Percentiles rank a stretch among this genome's conserved stretches.
Conservation (phyloP, 2,888 invertebrate species). For the Metopia argyrocephala region DNA sequence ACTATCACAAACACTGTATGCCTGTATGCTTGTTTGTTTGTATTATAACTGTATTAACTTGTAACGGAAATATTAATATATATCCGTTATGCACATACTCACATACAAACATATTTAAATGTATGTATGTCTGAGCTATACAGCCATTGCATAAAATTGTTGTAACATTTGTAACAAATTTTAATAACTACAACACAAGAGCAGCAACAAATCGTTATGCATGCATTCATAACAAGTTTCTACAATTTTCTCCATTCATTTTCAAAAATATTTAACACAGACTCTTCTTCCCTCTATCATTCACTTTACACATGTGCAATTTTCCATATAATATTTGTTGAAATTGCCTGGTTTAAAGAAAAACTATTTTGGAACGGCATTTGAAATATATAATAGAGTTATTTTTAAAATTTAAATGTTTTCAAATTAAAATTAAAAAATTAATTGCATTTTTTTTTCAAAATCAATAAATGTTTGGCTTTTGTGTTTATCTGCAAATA, state of each 20-base stretch:
- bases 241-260: not conserved
- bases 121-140: conserved; percentile 9
- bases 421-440: too few relatives aligned
- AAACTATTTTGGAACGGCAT: too few relatives aligned
- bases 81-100: conserved; percentile 50
- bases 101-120: conserved; percentile 21
- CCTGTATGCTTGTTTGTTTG: not conserved
- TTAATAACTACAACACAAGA: too few relatives aligned
- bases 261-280: conserved; percentile 17
- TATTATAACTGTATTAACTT: conserved; percentile 4
- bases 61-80: conserved; percentile 62
- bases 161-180: too few relatives aligned
- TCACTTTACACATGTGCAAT: too few relatives aligned
- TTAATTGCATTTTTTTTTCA: too few relatives aligned
- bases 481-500: too few relatives aligned
- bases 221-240: conserved; percentile 46
- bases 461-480: too few relatives aligned
- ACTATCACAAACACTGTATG: conserved; percentile 6
- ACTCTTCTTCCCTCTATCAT: too few relatives aligned
- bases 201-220: not conserved
- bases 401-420: too few relatives aligned
- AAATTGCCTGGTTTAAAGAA: conserved; percentile 4
- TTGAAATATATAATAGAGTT: too few relatives aligned
- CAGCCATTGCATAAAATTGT: too few relatives aligned
- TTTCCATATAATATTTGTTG: not conserved